A percentile compares a stretch with the other conserved stretches of the same genome.
phyloP scores from a whole-genome alignment of 1,140 invertebrate species.

The Drosophila melanogaster region Release_6_plus_ISO1_MT NT_033779.5:6552501-6553000 shows the following conservation, averaged over 20 bases:
- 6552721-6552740: slow-evolving; percentile 11
- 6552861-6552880: slow-evolving; percentile 65
- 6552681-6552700: no score
- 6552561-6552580: no score
- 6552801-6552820: background rate
- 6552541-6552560: no score
- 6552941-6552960: slow-evolving; percentile 11
- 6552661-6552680: background rate
- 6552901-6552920: slow-evolving; percentile 53
- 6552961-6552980: slow-evolving; percentile 16
- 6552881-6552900: slow-evolving; percentile 80
- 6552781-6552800: slow-evolving; percentile 60
- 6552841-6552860: background rate
- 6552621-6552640: no score
- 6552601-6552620: no score
- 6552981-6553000: slow-evolving; percentile 57
- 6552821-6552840: no score
- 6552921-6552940: slow-evolving; percentile 31
- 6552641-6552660: no score
- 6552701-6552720: background rate
- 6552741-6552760: slow-evolving; percentile 6
- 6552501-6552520: no score
- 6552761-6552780: slow-evolving; percentile 68
- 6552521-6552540: no score
- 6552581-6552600: no score